Conservation (phyloP, 2,888 invertebrate genomes). For the Hydrotaea cyrtoneurina region DNA sequence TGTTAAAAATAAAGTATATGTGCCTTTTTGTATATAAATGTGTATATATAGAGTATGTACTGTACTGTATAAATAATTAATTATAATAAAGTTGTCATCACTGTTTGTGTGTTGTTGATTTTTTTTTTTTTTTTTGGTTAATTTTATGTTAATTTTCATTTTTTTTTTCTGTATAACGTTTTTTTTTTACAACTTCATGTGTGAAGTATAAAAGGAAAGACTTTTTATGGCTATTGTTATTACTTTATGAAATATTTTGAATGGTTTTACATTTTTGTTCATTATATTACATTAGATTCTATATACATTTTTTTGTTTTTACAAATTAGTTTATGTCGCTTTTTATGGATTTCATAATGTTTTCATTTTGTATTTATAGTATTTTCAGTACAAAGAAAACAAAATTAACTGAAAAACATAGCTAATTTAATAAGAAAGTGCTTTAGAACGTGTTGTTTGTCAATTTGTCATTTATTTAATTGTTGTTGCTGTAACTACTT, state of each 20-base stretch:
- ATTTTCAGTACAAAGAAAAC: slow-evolving; percentile 61
- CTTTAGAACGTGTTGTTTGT: slow-evolving; percentile 56
- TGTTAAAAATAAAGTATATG: slow-evolving; percentile 64
- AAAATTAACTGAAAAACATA: slow-evolving; percentile 68
- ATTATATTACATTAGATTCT: slow-evolving; percentile 48
- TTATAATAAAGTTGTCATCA: slow-evolving; percentile 56
- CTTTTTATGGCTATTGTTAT: slow-evolving; percentile 38
- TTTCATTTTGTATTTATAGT: slow-evolving; percentile 52
- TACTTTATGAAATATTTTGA: not conserved
- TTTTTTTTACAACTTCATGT: slow-evolving; percentile 5
- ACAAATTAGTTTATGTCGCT: slow-evolving; percentile 44
- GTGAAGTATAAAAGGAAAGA: slow-evolving; percentile 52
- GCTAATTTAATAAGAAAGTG: slow-evolving; percentile 67
- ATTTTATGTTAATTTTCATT: not conserved
- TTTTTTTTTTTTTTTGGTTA: slow-evolving; percentile 26
- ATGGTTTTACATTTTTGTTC: not conserved
- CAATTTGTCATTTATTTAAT: slow-evolving; percentile 15
- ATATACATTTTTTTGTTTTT: slow-evolving; percentile 43
- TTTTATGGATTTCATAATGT: slow-evolving; percentile 34
- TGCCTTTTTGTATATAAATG: slow-evolving; percentile 51
- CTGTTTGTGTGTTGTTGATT: slow-evolving; percentile 43
- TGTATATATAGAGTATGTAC: slow-evolving; percentile 25
- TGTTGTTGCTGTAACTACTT: slow-evolving; percentile 30
- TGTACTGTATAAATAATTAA: slow-evolving; percentile 19
- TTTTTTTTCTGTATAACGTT: slow-evolving; percentile 18